A percentile compares a stretch with the other conserved stretches of the same genome.
Conservation (phyloP, 2,113 vertebrate species). For the Pterocles orientalis region DNA sequence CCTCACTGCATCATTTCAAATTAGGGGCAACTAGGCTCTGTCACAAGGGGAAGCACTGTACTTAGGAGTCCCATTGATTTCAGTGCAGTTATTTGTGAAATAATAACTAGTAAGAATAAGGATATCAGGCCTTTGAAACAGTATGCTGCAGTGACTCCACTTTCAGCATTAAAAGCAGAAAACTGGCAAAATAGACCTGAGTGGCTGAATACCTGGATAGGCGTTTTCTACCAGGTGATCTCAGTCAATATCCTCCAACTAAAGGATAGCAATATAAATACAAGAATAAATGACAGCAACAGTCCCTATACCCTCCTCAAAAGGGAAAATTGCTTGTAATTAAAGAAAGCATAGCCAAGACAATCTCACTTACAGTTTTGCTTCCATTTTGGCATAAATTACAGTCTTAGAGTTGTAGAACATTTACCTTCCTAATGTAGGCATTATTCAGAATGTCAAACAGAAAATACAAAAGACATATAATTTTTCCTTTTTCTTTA, state of each 20-base stretch:
- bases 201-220: neutral
- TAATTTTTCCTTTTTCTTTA: neutral
- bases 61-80: neutral
- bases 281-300: neutral
- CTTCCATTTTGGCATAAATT: neutral
- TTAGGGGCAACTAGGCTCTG: neutral
- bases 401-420: neutral
- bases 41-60: neutral
- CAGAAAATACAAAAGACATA: neutral
- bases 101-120: neutral
- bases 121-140: neutral
- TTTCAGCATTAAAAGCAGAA: neutral
- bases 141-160: neutral
- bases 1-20: neutral
- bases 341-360: neutral
- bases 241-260: neutral
- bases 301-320: neutral
- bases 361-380: neutral
- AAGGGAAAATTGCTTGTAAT: neutral
- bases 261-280: neutral
- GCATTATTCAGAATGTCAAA: neutral
- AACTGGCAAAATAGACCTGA: rapidly evolving
- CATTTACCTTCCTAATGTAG: neutral
- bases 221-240: neutral
- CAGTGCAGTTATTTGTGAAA: neutral